Base-by-base conservation (phyloP, 2,888 invertebrate genomes). In the Apamea crenata region DNA sequence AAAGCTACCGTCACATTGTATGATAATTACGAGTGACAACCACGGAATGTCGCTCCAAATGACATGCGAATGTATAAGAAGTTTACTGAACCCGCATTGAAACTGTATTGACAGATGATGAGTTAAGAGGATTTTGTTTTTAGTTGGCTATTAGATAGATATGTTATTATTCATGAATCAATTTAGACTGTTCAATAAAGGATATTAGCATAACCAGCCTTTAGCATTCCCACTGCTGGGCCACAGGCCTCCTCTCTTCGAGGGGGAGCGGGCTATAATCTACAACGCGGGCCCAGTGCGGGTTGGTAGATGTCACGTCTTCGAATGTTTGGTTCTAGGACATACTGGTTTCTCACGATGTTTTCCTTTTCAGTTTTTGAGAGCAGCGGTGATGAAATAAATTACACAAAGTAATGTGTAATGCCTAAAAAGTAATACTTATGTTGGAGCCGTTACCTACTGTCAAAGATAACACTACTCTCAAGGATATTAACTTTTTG, bases 1-100 rank as follows among this genome's bases (percentile, higher is more conserved):
- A 89, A 88, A 90, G 96, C 96, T 96, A 96, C 96, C 92, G 93
- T 89, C 90, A 93, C 94, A 96, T 96, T 96, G 96, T 96, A 96
- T 96, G 96, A 89, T 96, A 96, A 96, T 96, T 89, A 89, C 86
- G 82, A 85, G 79, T 92, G 93, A 93, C 94, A 94, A 91, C 89
- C 90, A 88, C 81, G 91, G 91, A 90, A 92, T 92, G 92, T 90
- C 91, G 91, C 86, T 90, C 84, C 87, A 90, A 90, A 91, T 91
- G 88, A 89, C 93, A 91, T 89, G 89, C 91, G 87, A 90, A 92
- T 89, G 89, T 89, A 83, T 93, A 91, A 89, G 82, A 88, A 92
- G 92, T 91, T 90, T 90, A 92, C 88, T 91, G 93, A 94, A 92
- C 93, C 88, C 86, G 61, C 80, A 88, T 71, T 82, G 84, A 86